Base-by-base conservation (phyloP, 2,797 vertebrate genomes). In the Eulemur rubriventer region DNA sequence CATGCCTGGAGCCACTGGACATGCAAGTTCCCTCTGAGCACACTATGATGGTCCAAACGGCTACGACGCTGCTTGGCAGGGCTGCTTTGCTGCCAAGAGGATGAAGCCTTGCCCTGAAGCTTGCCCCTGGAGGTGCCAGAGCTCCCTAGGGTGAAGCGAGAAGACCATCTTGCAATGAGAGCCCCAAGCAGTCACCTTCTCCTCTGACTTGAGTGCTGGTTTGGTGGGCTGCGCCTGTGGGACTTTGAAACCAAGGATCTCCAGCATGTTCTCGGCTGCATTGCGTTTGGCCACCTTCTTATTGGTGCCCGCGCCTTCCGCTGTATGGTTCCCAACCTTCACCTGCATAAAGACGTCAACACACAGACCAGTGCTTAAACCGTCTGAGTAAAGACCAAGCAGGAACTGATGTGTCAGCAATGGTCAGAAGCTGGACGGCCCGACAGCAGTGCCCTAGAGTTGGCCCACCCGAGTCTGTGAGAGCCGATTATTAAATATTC, bases 261-360 rank as follows among this genome's bases (percentile, higher is more conserved):
- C 99, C 98, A 99, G 98, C 99, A 99, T 99, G 98, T 99, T 99
- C 98, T 99, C 99, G 9, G 99, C 99, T 91, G 99, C 99, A 4
- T 99, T 99, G 96, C 99, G 99, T 97, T 99, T 99, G 95, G 99
- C 99, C 97, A 99, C 99, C 97, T 99, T 99, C 98, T 99, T 99
- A 97, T 99, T 99, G 0, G 99, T 99, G 94, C 99, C 99, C 98
- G 99, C 99, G 80, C 99, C 99, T 98, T 99, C 99, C 3, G 99
- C 99, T 73, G 99, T 99, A 97, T 99, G 99, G 81, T 99, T 99
- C 30, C 99, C 99, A 94, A 99, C 99, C 26, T 99, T 99, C 95
- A 99, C 99, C 99, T 99, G 97, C 46, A 38, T 4, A 89, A 43
- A 38, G 52, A 86, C 72, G 78, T 52, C 55, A 96, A 67, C 41